Evolutionary conservation across 2,888 invertebrate species (phyloP), one percentile per base, ranked within the genome.

Genomic region (Julus scandinavius): DNA sequence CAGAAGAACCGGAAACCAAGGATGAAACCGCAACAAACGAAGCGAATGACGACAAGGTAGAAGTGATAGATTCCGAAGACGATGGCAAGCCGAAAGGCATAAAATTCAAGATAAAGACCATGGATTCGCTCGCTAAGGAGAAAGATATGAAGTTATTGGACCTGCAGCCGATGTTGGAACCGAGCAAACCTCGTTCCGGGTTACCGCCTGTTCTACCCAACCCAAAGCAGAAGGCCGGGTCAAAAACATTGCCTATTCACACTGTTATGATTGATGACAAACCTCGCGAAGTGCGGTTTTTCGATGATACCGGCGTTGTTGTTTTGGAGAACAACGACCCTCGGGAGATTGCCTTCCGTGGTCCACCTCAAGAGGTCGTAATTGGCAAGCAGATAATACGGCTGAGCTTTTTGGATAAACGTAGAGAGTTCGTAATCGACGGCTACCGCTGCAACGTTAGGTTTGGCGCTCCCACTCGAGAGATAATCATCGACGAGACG

Each of bases 381-480:
- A 95, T 97, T 90, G 96, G 97, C 91, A 96, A 96, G 90, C 49
- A 87, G n/a, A 85, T 88, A 7, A 54, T 89, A 3, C 83, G 58
- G 11, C 85, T 89, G 11, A 84, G 87, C 17, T 89, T 89, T 86
- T 50, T 40, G 2, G 87, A 85, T 9, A 85, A 86, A 38, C 38
- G 38, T 7, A n/a, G 87, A 54, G 80, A 72, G 11, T 89, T 92
- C n/a, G 88, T 89, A n/a, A 92, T 93, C 86, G 92, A 93, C 88
- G 92, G 92, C 87, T 91, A 91, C 87, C 90, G 91, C 63, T 92
- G 93, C 90, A 95, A 95, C 89, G 95, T 99, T 63, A 95, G 96
- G 90, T 95, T 98, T 90, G 99, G 99, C 20, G 97, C 97, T 15
- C 98, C 98, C 0, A 97, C 98, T 0, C 94, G 98, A 88, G 98